A percentile compares a stretch with the other conserved stretches of the same genome.
Evolutionary conservation across 2,113 vertebrate genomes (phyloP).

Genomic region (Pollimyrus isidori): DNA sequence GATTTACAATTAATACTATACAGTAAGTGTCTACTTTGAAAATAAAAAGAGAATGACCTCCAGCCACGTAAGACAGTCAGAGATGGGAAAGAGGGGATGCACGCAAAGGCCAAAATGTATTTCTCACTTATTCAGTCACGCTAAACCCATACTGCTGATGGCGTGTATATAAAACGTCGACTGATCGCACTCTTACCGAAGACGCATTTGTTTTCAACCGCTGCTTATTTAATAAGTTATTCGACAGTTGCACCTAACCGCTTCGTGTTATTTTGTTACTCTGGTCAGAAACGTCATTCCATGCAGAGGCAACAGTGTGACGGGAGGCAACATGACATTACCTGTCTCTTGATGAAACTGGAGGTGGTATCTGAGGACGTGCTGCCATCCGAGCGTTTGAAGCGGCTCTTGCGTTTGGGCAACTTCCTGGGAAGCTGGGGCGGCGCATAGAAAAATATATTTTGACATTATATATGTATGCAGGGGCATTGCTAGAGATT

Average conservation of each 20-base stretch:
- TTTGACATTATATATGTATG: not conserved
- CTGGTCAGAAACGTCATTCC: not conserved
- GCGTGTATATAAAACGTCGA: not conserved
- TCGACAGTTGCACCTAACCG: not conserved
- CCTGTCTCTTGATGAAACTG: constrained; percentile 73
- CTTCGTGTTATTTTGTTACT: not conserved
- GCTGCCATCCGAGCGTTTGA: constrained; percentile 76
- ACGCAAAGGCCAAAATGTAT: not conserved
- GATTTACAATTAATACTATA: not conserved
- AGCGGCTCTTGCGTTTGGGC: constrained; percentile 70
- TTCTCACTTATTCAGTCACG: not conserved
- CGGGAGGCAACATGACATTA: constrained; percentile 25
- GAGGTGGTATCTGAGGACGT: constrained; percentile 74
- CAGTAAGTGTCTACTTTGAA: not conserved
- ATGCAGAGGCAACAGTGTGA: not conserved
- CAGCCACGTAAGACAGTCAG: not conserved
- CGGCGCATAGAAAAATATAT: not conserved
- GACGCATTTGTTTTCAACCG: not conserved
- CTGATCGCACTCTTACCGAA: not conserved
- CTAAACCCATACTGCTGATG: not conserved
- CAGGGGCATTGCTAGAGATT: too few species aligned
- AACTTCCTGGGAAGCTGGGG: constrained; percentile 66
- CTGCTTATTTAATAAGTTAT: not conserved
- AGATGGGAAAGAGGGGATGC: not conserved
- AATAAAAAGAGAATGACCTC: not conserved